Base-by-base conservation (phyloP, 2,888 invertebrate species). In the Petrophora chlorosata region DNA sequence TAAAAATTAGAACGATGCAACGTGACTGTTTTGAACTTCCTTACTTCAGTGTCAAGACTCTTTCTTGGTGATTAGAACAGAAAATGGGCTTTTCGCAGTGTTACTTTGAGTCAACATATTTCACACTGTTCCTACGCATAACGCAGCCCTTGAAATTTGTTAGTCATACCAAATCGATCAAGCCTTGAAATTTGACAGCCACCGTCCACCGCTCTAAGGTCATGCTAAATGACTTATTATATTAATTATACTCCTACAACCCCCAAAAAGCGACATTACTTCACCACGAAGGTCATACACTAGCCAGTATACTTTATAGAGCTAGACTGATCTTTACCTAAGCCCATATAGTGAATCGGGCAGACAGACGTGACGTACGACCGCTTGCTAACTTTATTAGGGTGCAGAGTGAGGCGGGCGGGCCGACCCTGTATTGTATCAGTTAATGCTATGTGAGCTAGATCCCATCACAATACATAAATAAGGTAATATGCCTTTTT, bases 191-290 rank as follows among this genome's bases (percentile, higher is more conserved):
- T 14, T 17, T 9, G 19, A 19, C 28, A 23, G 19, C 34, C 29
- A 29, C 16, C 29, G 42, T n/a, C 14, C 32, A 19, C 16, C 29
- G 42, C n/a, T 12, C 32, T 15, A 53, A 53, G 55, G 58, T 55
- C 55, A 39, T 30, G 25, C 35, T 10, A 9, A 10, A 12, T 52
- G 39, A 46, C 42, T 56, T 28, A 15, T 16, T 23, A 23, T 3
- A 7, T n/a, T n/a, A n/a, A n/a, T n/a, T n/a, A n/a, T 23, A 7
- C 3, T 19, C 19, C 19, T 7, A 19, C 7, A 2, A 7, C 19
- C 35, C 29, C 35, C 45, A 22, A n/a, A 22, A 12, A 34, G 43
- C 51, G 44, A 39, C 48, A 35, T 44, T 26, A 38, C 41, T 46
- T 35, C 53, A 26, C 40, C 47, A 15, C 26, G 30, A 47, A 39